Evolutionary conservation across 1,140 invertebrate genomes (phyloP).

Genomic region (Megalonaias nervosa): DNA sequence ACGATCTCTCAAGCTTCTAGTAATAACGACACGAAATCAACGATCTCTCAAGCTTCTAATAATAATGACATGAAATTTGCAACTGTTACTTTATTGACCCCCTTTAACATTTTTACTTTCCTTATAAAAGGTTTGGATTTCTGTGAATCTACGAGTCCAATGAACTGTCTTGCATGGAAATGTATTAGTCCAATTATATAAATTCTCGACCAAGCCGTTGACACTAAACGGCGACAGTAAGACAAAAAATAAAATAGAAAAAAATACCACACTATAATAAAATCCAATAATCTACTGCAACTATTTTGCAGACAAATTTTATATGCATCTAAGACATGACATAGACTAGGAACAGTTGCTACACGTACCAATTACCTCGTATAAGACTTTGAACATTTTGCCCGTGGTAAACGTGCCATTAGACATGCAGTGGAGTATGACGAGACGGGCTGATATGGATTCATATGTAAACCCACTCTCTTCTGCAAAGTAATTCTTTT

Average conservation of each 20-base stretch:
- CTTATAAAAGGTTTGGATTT: too few relatives aligned
- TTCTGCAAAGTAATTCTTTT: constrained; percentile 48
- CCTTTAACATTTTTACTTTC: too few relatives aligned
- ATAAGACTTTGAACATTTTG: constrained; percentile 57
- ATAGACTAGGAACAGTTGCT: not conserved
- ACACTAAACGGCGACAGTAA: not conserved
- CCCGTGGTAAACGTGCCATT: constrained; percentile 42
- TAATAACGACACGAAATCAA: too few relatives aligned
- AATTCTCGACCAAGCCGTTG: not conserved
- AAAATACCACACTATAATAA: too few relatives aligned
- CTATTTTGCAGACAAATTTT: not conserved
- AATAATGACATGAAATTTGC: too few relatives aligned
- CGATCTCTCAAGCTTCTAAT: too few relatives aligned
- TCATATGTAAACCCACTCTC: constrained; percentile 44
- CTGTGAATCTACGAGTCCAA: too few relatives aligned
- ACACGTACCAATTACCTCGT: constrained; percentile 60
- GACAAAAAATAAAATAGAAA: not conserved
- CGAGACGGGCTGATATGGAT: constrained; percentile 61
- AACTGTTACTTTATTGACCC: too few relatives aligned
- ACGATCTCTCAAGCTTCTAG: too few relatives aligned
- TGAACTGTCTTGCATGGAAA: not conserved
- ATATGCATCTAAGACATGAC: not conserved
- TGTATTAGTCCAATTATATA: not conserved
- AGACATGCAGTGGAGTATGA: constrained; percentile 60
- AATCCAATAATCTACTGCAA: not conserved